Conservation (phyloP, 2,113 vertebrate species). For the Melanerpes aurifrons region DNA sequence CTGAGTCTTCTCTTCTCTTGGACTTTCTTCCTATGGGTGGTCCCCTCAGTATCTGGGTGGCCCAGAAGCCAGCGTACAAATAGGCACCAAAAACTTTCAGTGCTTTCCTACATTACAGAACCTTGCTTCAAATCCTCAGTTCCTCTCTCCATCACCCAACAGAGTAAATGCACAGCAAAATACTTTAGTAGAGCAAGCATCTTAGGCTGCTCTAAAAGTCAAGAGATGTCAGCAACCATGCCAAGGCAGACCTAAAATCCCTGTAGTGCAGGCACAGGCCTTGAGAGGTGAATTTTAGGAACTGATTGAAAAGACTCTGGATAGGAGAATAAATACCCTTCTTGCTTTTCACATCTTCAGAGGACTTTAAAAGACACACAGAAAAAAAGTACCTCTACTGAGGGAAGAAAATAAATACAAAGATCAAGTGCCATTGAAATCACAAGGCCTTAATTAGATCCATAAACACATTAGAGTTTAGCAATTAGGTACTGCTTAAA, state of each 20-base stretch:
- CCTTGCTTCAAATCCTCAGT: background rate
- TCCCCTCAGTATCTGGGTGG: background rate
- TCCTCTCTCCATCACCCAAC: background rate
- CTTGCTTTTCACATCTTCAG: background rate
- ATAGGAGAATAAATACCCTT: background rate
- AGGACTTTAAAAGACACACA: background rate
- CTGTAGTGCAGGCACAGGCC: rapidly evolving
- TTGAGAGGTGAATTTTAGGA: background rate
- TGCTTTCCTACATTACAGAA: background rate
- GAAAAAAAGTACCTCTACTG: background rate
- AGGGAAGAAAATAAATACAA: conserved; percentile 16
- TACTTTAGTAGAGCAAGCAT: background rate
- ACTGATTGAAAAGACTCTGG: background rate
- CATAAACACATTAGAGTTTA: background rate
- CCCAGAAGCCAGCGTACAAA: background rate
- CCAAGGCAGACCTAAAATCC: background rate
- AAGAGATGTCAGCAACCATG: background rate
- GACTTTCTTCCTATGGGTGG: background rate
- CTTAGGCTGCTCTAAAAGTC: background rate
- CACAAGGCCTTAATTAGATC: background rate
- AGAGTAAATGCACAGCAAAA: background rate
- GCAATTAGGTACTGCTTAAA: background rate
- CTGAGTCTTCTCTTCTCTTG: background rate
- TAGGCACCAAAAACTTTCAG: background rate
- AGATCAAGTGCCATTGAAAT: background rate